A percentile compares a stretch with the other conserved stretches of the same genome.
These are phyloP conservation scores for Lycorma delicatula DNA, from an alignment of 1,140 invertebrate species.

Conservation along the genomic window DNA sequence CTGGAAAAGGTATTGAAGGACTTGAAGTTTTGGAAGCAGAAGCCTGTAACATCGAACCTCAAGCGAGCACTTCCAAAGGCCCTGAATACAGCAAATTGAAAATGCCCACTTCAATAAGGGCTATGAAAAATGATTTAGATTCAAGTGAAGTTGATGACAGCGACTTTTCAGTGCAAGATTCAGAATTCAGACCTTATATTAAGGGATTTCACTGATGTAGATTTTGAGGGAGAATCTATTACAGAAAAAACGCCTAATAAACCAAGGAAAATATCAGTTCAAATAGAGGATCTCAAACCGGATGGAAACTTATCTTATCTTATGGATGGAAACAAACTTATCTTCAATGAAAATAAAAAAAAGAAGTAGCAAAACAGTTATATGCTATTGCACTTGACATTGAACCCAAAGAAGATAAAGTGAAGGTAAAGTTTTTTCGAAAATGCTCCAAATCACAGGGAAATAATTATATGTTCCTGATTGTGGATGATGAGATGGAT, in stretches of 20 bases:
- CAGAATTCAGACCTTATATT: not conserved
- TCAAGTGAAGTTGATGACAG: not conserved
- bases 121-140: no score
- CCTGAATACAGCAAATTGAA: not conserved
- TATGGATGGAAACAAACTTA: not conserved
- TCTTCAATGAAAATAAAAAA: not conserved
- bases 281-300: not conserved
- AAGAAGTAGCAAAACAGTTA: not conserved
- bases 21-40: no score
- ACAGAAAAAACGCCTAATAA: not conserved
- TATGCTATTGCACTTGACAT: not conserved
- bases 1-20: conserved; percentile 5
- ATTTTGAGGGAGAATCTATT: not conserved
- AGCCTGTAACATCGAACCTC: no score
- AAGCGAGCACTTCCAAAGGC: not conserved
- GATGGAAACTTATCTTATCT: not conserved
- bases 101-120: no score
- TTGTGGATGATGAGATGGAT: not conserved
- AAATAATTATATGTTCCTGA: not conserved
- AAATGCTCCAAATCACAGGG: not conserved
- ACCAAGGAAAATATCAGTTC: no score
- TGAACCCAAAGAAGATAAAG: no score
- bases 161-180: not conserved
- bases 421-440: not conserved
- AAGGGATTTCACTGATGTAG: not conserved